Evolutionary conservation across 2,888 invertebrate species (phyloP).

Genomic region (Zhengitettix transpicula): DNA sequence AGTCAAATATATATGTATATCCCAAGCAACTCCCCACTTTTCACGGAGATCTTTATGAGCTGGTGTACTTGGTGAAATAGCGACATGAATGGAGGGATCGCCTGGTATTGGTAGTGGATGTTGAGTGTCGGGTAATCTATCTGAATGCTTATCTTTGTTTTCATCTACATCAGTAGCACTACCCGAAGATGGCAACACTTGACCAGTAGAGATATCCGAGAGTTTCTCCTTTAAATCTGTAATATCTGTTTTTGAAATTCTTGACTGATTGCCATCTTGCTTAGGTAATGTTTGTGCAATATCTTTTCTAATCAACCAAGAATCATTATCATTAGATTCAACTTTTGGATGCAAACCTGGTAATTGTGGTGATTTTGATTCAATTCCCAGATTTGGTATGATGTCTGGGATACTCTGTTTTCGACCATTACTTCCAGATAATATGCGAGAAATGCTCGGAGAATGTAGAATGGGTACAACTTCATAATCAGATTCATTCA

Average conservation of each 20-base stretch:
- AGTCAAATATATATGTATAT: slow-evolving; percentile 75
- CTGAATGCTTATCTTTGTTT: slow-evolving; percentile 15
- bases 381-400: not conserved
- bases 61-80: slow-evolving; percentile 2
- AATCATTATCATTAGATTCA: slow-evolving; percentile 8
- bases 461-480: slow-evolving; percentile 49
- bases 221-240: slow-evolving; percentile 13
- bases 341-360: slow-evolving; percentile 26
- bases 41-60: slow-evolving; percentile 4
- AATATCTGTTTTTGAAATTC: slow-evolving; percentile 11
- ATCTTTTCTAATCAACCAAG: slow-evolving; percentile 2
- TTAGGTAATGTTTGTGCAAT: slow-evolving; percentile 5
- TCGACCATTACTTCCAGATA: slow-evolving; percentile 71
- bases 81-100: not conserved
- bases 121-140: slow-evolving; percentile 23
- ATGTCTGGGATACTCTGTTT: slow-evolving; percentile 24
- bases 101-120: slow-evolving; percentile 19
- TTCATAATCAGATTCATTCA: slow-evolving; percentile 27
- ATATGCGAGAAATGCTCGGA: slow-evolving; percentile 70
- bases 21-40: slow-evolving; percentile 71
- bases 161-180: slow-evolving; percentile 4
- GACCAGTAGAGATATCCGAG: slow-evolving; percentile 10
- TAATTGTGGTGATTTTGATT: slow-evolving; percentile 41
- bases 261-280: slow-evolving; percentile 11
- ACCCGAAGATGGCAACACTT: slow-evolving; percentile 18